These are phyloP conservation scores for Drosophila pseudoobscura DNA, from an alignment of 1,140 invertebrate species.

Conservation along the genomic window DNA sequence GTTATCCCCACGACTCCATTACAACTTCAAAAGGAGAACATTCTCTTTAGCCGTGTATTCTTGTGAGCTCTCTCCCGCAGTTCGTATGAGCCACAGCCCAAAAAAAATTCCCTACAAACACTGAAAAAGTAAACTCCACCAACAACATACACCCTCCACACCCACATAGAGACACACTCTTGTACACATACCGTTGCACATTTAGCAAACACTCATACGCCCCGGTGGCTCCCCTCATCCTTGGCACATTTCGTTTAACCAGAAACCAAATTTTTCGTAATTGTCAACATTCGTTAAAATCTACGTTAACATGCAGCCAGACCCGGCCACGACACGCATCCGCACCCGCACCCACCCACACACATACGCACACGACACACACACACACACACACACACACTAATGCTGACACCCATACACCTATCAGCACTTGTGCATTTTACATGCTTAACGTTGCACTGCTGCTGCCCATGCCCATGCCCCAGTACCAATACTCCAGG, in stretches of 20 bases:
- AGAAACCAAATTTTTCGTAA: slow-evolving; percentile 79
- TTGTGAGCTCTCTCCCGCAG: slow-evolving; percentile 48
- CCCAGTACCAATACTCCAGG: too few species aligned
- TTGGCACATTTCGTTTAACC: slow-evolving; percentile 65
- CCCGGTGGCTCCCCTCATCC: slow-evolving; percentile 30
- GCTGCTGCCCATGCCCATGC: slow-evolving; percentile 38
- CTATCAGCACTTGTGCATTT: slow-evolving; percentile 73
- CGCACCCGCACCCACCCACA: neutral
- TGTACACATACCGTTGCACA: slow-evolving; percentile 27
- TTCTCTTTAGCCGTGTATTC: slow-evolving; percentile 39
- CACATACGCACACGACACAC: neutral
- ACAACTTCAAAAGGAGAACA: slow-evolving; percentile 46
- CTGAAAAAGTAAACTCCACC: slow-evolving; percentile 14
- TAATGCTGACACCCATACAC: slow-evolving; percentile 11
- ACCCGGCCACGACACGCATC: slow-evolving; percentile 8
- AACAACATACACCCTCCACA: slow-evolving; percentile 24
- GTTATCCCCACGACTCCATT: slow-evolving; percentile 63
- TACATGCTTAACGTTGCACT: slow-evolving; percentile 72
- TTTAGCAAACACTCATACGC: slow-evolving; percentile 53
- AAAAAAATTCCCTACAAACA: slow-evolving; percentile 61
- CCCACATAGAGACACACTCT: slow-evolving; percentile 12
- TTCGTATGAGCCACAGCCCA: slow-evolving; percentile 72
- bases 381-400: neutral
- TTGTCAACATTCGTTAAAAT: slow-evolving; percentile 81
- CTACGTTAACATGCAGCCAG: slow-evolving; percentile 56